phyloP scores from a whole-genome alignment of 2,888 invertebrate genomes.

The Diadegma fenestrale region DNA sequence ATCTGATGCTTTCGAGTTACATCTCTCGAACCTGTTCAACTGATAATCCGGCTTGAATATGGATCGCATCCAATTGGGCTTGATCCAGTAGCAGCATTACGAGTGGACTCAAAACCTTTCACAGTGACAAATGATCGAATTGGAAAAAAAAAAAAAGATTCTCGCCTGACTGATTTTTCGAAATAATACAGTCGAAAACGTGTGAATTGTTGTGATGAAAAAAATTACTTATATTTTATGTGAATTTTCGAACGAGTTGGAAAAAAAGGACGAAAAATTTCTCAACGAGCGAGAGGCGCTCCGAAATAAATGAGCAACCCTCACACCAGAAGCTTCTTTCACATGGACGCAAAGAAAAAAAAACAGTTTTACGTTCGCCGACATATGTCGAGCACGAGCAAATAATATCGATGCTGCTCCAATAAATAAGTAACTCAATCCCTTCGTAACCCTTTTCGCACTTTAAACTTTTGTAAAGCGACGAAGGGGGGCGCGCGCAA shows the following conservation, averaged over 20 bases:
- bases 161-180: too few species aligned
- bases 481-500: slow-evolving; percentile 13
- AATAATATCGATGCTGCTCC: slow-evolving; percentile 78
- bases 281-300: not conserved
- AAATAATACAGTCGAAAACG: not conserved
- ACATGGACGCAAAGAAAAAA: slow-evolving; percentile 20
- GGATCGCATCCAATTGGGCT: not conserved
- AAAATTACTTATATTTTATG: not conserved
- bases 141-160: not conserved
- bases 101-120: not conserved
- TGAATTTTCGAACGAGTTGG: not conserved
- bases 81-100: not conserved
- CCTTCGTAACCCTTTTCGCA: slow-evolving; percentile 75
- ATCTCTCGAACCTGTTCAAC: too few species aligned
- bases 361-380: not conserved
- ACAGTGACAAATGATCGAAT: not conserved
- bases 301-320: not conserved
- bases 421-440: slow-evolving; percentile 82
- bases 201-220: not conserved
- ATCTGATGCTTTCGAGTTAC: too few species aligned
- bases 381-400: slow-evolving; percentile 70
- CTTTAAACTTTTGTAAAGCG: slow-evolving; percentile 79
- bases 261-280: not conserved
- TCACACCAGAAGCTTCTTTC: not conserved
- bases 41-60: not conserved